Conservation (phyloP, 2,113 vertebrate genomes). For the Cathartes aura region DNA sequence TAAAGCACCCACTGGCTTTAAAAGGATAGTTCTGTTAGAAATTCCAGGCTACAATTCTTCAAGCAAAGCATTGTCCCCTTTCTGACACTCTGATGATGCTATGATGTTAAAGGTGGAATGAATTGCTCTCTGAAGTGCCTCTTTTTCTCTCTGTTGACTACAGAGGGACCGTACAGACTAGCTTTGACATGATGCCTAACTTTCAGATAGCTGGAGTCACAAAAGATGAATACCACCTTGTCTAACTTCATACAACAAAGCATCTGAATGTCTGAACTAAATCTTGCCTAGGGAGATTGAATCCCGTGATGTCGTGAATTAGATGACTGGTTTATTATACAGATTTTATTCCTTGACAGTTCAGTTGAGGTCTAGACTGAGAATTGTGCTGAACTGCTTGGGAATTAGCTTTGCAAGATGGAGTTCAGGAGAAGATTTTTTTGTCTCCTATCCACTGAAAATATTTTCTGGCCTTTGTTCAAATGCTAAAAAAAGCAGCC, state of each 20-base stretch:
- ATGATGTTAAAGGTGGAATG: conserved; percentile 59
- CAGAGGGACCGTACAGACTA: conserved; percentile 7
- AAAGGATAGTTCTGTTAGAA: conserved; percentile 37
- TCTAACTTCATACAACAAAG: conserved; percentile 51
- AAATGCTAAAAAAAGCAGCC: neutral
- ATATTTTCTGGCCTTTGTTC: neutral
- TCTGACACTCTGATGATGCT: conserved; percentile 44
- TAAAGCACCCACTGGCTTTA: conserved; percentile 19
- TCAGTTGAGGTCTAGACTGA: conserved; percentile 5
- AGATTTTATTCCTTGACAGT: conserved; percentile 32
- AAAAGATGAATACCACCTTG: conserved; percentile 51
- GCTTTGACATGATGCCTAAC: conserved; percentile 47
- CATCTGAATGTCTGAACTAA: conserved; percentile 48
- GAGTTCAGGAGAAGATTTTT: neutral
- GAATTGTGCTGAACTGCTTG: neutral
- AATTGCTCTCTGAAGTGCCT: conserved; percentile 40
- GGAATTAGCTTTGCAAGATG: neutral
- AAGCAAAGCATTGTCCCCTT: conserved; percentile 43
- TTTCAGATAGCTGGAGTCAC: conserved; percentile 42
- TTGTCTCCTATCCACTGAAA: neutral
- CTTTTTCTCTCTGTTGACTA: conserved; percentile 54
- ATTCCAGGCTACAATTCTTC: conserved; percentile 35
- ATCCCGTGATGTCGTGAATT: neutral
- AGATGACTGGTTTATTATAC: conserved; percentile 30
- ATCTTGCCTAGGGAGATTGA: conserved; percentile 50